Evolutionary conservation across 1,140 invertebrate genomes (phyloP), one percentile per base, ranked within the genome.

Genomic region (Planococcus citri): DNA sequence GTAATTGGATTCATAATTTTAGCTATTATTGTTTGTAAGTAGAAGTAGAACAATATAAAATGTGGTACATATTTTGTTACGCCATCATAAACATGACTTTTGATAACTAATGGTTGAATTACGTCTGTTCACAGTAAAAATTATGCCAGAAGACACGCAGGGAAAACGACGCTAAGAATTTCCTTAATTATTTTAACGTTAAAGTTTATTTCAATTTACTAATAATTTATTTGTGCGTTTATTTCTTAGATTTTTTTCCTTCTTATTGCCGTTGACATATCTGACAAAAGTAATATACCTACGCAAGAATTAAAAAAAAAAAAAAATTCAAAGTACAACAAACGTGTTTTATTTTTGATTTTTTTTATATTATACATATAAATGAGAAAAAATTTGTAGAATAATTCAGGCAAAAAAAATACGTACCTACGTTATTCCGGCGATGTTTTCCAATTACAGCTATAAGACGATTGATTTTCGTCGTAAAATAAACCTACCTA

Each of bases 21-120:
- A 73, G 91, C 92, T 73, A 91, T 94, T 73, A 88, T 93, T 71
- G 89, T 94, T 75, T 85, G 86, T 87, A 78, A 83, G 81, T 80
- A 75, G 38, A 72, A 22, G 22, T 64, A 64, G 3, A 58, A n/a
- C n/a, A n/a, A n/a, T n/a, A n/a, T n/a, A n/a, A n/a, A n/a, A n/a
- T n/a, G n/a, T n/a, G n/a, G n/a, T 37, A 37, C 14, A 14, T 37
- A 37, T 14, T 37, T 37, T 8, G 6, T 14, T 37, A 37, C 14
- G 6, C 33, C 33, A 8, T 37, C 33, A 8, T 37, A 9, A 60
- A 60, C 57, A 20, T 60, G 6, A 22, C 6, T 9, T 60, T 6
- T 17, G 6, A 60, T 60, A 9, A 60, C 4, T 9, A 17, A 20
- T 60, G 17, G n/a, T n/a, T n/a, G n/a, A n/a, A n/a, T n/a, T 20